Percentiles rank a stretch among this genome's conserved stretches.
These are phyloP conservation scores for Diachasmimorpha longicaudata DNA, from an alignment of 1,140 invertebrate species.

Conservation along the genomic window DNA sequence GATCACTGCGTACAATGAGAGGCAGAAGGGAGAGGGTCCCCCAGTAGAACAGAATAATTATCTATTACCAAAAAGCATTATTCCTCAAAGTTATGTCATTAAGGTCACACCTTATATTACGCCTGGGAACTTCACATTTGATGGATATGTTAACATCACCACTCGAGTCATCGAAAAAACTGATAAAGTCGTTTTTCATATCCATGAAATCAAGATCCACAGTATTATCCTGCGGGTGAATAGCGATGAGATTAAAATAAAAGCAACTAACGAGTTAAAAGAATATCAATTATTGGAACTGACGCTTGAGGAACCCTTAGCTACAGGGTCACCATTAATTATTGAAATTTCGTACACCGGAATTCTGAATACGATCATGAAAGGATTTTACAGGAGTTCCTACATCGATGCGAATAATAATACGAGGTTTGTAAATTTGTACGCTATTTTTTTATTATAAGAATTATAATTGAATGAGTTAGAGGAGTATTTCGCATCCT, in stretches of 20 bases:
- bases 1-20: conserved; percentile 24
- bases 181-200: conserved; percentile 64
- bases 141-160: conserved; percentile 57
- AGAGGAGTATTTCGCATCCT: too few species aligned
- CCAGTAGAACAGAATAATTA: conserved; percentile 18
- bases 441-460: not conserved
- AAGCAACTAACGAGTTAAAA: not conserved
- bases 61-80: conserved; percentile 37
- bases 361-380: conserved; percentile 65
- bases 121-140: conserved; percentile 59
- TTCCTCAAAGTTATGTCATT: conserved; percentile 35
- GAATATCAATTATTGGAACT: conserved; percentile 42
- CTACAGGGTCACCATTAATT: conserved; percentile 43
- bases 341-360: conserved; percentile 65
- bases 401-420: conserved; percentile 65
- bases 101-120: conserved; percentile 17
- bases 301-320: conserved; percentile 46
- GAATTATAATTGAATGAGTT: too few species aligned
- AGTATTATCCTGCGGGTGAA: conserved; percentile 24
- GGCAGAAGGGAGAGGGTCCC: not conserved
- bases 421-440: conserved; percentile 45
- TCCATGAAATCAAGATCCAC: conserved; percentile 47
- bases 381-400: conserved; percentile 82
- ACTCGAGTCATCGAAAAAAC: conserved; percentile 56
- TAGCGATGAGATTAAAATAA: not conserved